Base-by-base conservation (phyloP, 30 jellyfish, hydroid and myxozoan genomes). In the Hydractinia echinata region DNA sequence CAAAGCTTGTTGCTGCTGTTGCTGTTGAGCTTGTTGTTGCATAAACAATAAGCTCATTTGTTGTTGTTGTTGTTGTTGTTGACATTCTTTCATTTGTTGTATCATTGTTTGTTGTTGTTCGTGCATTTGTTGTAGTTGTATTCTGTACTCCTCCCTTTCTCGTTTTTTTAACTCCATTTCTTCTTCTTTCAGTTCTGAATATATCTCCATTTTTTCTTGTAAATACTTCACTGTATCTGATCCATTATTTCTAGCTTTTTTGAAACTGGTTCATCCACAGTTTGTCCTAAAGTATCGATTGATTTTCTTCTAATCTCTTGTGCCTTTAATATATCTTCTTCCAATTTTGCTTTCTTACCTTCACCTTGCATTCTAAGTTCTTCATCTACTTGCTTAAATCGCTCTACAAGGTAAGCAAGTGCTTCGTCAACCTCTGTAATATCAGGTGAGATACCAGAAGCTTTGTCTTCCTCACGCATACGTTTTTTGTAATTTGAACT, bases 401-500 rank as follows among this genome's bases (percentile, higher is more conserved):
- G 30, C 20, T 67, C 89, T 13, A 56, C 54, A 8, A 74, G 53
- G 13, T 77, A 72, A 10, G 67, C 93, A 20, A 84, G 8, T 18
- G 88, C 83, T 19, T 53, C 70, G 56, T 72, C 88, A 60, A 53
- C 21, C 19, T 83, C 89, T 39, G 83, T 83, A 49, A 8, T 44
- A 19, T 83, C 91, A 8, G 81, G 82, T 16, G 73, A 14, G 52
- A 84, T 84, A 51, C 87, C 93, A 61, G 76, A 44, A 9, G 84
- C 89, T 49, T 76, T 84, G 54, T 84, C 70, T 52, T 74, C 82
- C 16, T 48, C 67, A 10, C 0, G 7, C 39, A 6, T 18, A 19
- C 55, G 49, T 4, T 16, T 67, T 76, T 76, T 62, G 19, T 66
- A 58, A 67, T 73, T 77, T 76, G 76, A 56, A 39, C 71, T 44